Base-by-base conservation (phyloP, 35 echinoderm and acorn worm genomes). In the Apostichopus californicus region DNA sequence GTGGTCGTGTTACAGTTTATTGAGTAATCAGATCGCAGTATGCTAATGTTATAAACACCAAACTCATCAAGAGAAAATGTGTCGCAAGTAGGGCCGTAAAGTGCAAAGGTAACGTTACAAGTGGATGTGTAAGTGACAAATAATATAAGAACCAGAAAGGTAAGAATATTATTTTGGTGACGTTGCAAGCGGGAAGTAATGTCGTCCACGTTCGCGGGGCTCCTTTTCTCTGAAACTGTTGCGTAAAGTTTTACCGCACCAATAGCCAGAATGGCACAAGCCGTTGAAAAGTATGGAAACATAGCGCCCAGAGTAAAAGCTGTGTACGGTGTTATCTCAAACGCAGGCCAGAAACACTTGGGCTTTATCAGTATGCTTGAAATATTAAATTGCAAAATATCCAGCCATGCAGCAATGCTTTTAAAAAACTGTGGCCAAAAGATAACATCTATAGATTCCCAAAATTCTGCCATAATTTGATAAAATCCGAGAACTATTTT, bases 401-500 rank as follows among this genome's bases (percentile, higher is more conserved):
- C 55, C 9, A 93, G 22, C 53, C 46, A 46, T 7, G 26, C 46
- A 15, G 85, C 92, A 9, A 93, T 15, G 21, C 52, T 78, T 34
- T 64, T 26, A 21, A 93, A 59, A 18, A 53, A 53, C 3, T 64
- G 5, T 18, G 81, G 92, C 92, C 92, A 93, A 54, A 72, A 20
- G 28, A 87, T 58, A 5, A 57, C 46, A 77, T 86, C 59, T 6
- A 93, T n/a, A 2, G 92, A 86, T 78, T 53, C 66, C 59, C 82
- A 88, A 60, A 93, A 56, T 59, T 86, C 92, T 14, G 83, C 92
- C 57, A 84, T 88, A 46, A 93, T 79, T 63, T 93, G 92, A 56
- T 93, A 93, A 88, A 86, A 93, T 11, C 61, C 83, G 8, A 93
- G 84, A 15, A 93, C 12, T 77, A 93, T 93, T 88, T 93, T 93